phyloP scores from a whole-genome alignment of 2,113 vertebrate genomes.

The Xenopus laevis region DNA sequence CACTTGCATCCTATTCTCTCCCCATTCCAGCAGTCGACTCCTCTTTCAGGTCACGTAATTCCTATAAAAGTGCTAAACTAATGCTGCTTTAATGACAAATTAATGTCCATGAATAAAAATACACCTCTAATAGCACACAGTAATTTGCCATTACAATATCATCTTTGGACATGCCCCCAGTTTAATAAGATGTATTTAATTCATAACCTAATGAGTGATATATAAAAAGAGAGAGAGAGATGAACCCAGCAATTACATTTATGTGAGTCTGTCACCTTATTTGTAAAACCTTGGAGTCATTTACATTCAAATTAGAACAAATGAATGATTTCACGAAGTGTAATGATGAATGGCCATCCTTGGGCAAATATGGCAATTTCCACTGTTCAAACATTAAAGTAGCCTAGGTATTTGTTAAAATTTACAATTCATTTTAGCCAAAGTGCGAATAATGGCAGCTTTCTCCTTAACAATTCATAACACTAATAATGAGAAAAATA shows the following conservation, averaged over 20 bases:
- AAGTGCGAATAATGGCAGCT: conserved; percentile 81
- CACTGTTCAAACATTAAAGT: conserved; percentile 74
- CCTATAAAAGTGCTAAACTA: conserved; percentile 84
- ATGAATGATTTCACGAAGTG: conserved; percentile 85
- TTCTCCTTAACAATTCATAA: conserved; percentile 75
- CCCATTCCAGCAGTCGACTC: conserved; percentile 57
- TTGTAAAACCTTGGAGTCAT: conserved; percentile 87
- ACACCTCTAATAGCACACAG: conserved; percentile 82
- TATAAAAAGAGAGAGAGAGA: conserved; percentile 79
- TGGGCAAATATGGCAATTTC: conserved; percentile 70
- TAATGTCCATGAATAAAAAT: conserved; percentile 88
- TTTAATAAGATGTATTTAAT: conserved; percentile 89
- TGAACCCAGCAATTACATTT: conserved; percentile 86
- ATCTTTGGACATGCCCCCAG: conserved; percentile 86
- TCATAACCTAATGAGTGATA: conserved; percentile 88
- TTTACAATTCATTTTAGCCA: conserved; percentile 77
- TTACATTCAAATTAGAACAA: conserved; percentile 88
- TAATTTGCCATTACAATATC: conserved; percentile 89
- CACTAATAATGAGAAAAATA: conserved; percentile 76
- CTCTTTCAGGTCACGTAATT: conserved; percentile 80
- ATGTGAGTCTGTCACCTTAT: conserved; percentile 87
- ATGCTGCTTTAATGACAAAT: conserved; percentile 84
- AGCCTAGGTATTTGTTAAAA: conserved; percentile 79
- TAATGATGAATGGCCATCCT: conserved; percentile 76
- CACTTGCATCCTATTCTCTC: conserved; percentile 51